Base-by-base conservation (phyloP, 2,797 vertebrate species). In the Pipistrellus nathusii region DNA sequence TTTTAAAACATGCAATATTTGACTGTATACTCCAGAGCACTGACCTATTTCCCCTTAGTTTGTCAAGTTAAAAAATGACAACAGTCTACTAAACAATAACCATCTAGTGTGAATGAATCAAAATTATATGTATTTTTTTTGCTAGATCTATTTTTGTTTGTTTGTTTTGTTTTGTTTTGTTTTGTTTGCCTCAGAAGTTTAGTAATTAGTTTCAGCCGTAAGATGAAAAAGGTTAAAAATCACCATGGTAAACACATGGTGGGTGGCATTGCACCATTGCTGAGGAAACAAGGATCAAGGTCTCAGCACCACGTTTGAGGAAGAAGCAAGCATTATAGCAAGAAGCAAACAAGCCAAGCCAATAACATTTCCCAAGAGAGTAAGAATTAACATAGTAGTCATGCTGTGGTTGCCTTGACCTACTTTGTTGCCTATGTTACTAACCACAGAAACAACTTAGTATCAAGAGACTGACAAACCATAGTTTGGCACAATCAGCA, bases 391-490 rank as follows among this genome's bases (percentile, higher is more conserved):
- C 35, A 53, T 13, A 76, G 73, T 9, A 75, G 41, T 77, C 51
- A 48, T 13, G 20, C 55, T 72, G 23, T 64, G 72, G 17, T 88
- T 1, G 11, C 87, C 71, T 91, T 87, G 89, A 94, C 87, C 90
- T 93, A 91, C 77, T 85, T 91, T 69, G 48, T 53, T 90, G 68
- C 32, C 72, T 86, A 35, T 71, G 90, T 64, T 57, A 90, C n/a
- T 71, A 91, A 81, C 38, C 25, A 85, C n/a, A 95, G 90, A 88
- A 96, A 69, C 71, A 91, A 48, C 23, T 86, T 89, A 75, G 20
- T 82, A 41, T 94, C 64, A 71, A 51, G 81, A 95, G 92, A 71
- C 77, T 41, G 0, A 82, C 82, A 92, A 88, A 30, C 21, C 57
- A 44, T 11, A 38, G 17, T 84, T 89, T 48, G 57, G 18, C 64